These are phyloP conservation scores for Bolborhynchus lineola DNA, from an alignment of 2,113 vertebrate genomes.

Conservation along the genomic window DNA sequence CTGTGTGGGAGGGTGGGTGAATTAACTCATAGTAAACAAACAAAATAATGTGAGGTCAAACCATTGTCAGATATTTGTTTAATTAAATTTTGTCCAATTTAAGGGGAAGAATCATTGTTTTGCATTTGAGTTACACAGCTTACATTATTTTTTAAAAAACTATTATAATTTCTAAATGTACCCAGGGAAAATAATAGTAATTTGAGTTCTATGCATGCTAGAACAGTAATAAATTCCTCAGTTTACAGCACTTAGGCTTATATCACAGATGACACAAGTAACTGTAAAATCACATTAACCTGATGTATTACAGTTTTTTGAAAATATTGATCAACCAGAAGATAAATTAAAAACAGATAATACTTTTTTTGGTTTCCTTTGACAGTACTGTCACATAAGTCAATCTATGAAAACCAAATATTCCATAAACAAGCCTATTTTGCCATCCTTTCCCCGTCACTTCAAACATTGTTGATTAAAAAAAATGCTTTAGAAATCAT, in stretches of 20 bases:
- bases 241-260: background rate
- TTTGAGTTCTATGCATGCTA: background rate
- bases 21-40: background rate
- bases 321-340: background rate
- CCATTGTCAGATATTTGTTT: background rate
- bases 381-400: background rate
- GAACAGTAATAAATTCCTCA: background rate
- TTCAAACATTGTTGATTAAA: background rate
- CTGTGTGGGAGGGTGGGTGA: background rate
- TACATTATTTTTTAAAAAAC: background rate
- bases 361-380: background rate
- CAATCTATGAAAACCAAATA: background rate
- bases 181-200: background rate
- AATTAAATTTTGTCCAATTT: background rate
- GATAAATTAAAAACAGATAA: background rate
- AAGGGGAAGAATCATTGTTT: background rate
- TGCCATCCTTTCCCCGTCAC: background rate
- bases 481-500: background rate
- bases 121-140: background rate
- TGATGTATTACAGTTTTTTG: background rate
- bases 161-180: background rate
- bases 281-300: background rate
- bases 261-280: background rate
- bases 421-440: background rate
- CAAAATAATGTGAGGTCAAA: background rate